Base-by-base conservation (phyloP, 1,140 invertebrate genomes). In the Lithobius niger region DNA sequence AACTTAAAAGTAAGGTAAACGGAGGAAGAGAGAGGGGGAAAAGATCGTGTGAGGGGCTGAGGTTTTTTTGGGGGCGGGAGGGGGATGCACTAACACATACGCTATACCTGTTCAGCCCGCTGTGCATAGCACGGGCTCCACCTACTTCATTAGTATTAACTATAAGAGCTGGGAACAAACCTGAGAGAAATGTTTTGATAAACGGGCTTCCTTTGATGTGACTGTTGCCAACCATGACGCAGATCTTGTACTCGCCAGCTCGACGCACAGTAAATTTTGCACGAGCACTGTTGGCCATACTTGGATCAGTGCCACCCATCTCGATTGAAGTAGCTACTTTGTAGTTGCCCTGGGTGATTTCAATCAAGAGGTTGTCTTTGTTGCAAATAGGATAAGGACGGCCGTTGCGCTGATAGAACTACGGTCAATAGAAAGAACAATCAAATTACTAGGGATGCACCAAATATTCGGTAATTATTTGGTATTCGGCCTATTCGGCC, bases 381-480 rank as follows among this genome's bases (percentile, higher is more conserved):
- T 91, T 86, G 70, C 87, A 91, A 60, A 93, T 84, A 60, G 88
- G 88, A 76, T 93, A 94, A 55, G 88, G 85, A 65, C 89, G 84
- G 22, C 88, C 87, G 66, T 92, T 92, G 62, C 88, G 82, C 72
- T 92, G 88, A 74, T 82, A 92, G 73, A 92, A 92, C 77, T 88
- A 74, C 47, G 71, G 67, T 58, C 59, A 49, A 64, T 52, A 65
- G 25, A 40, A 40, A 13, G 31, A 40, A 40, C 18, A 40, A 40
- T 40, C 26, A 24, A 43, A 10, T 36, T 54, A 27, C n/a, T n/a
- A n/a, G n/a, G n/a, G n/a, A n/a, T n/a, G n/a, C n/a, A n/a, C n/a
- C n/a, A n/a, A n/a, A n/a, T n/a, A n/a, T n/a, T n/a, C n/a, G n/a
- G n/a, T n/a, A n/a, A n/a, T n/a, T n/a, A n/a, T n/a, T n/a, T n/a